A percentile compares a stretch with the other conserved stretches of the same genome.
These are phyloP conservation scores for Goniozus legneri DNA, from an alignment of 1,140 invertebrate species.

Conservation along the genomic window DNA sequence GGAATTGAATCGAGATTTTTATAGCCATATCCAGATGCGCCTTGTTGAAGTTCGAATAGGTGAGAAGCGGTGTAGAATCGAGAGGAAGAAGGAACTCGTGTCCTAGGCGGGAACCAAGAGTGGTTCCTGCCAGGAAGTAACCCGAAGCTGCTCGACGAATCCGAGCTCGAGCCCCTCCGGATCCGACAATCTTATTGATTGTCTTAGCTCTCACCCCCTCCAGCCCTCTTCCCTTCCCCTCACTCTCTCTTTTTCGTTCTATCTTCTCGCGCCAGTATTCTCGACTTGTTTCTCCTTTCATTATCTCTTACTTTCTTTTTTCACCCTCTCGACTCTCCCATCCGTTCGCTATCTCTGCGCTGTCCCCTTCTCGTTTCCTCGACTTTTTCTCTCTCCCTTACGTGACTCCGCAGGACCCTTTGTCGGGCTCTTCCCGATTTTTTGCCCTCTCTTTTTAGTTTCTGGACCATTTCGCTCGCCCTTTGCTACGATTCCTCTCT, in stretches of 20 bases:
- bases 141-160: conserved; percentile 22
- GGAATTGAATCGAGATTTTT: too few relatives aligned
- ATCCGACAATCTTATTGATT: conserved; percentile 44
- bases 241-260: conserved; percentile 4
- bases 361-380: conserved; percentile 1
- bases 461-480: conserved; percentile 1
- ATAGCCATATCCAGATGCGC: too few relatives aligned
- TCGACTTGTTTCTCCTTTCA: background rate
- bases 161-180: conserved; percentile 26
- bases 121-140: background rate
- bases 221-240: background rate
- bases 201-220: conserved; percentile 25
- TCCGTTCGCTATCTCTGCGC: background rate
- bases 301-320: background rate
- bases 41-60: too few relatives aligned
- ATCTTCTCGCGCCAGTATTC: background rate
- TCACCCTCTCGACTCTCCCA: background rate
- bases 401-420: background rate
- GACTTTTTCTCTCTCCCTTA: background rate
- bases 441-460: conserved; percentile 5
- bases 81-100: background rate
- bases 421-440: too few relatives aligned
- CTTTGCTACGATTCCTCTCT: too few relatives aligned
- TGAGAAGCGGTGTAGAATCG: background rate
- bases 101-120: background rate